Percentiles rank a stretch among this genome's conserved stretches.
Conservation (phyloP, 2,797 vertebrate species). For the Thaleichthys pacificus region DNA sequence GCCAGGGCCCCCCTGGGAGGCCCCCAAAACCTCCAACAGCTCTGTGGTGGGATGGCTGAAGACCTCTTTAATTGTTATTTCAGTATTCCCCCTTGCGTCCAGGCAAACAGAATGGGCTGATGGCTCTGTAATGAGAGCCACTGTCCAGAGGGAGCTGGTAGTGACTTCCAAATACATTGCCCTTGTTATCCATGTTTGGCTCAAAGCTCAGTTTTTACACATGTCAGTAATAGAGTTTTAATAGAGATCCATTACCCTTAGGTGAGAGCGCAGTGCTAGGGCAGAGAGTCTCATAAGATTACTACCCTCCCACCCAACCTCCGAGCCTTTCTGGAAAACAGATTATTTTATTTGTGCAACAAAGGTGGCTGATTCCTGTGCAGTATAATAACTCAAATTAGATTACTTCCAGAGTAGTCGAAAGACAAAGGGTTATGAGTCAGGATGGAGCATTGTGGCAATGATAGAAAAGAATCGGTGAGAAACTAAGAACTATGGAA, state of each 20-base stretch:
- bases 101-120: conserved; percentile 71
- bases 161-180: conserved; percentile 79
- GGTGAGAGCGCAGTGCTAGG: conserved; percentile 42
- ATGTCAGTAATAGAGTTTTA: conserved; percentile 77
- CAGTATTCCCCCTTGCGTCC: conserved; percentile 55
- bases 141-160: conserved; percentile 68
- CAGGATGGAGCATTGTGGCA: conserved; percentile 78
- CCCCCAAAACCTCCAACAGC: conserved; percentile 17
- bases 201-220: conserved; percentile 71
- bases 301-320: conserved; percentile 56
- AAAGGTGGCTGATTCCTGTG: conserved; percentile 54
- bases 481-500: conserved; percentile 74
- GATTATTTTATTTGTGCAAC: conserved; percentile 62
- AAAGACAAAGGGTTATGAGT: conserved; percentile 47
- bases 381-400: conserved; percentile 32
- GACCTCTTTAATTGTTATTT: conserved; percentile 74
- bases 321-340: conserved; percentile 45
- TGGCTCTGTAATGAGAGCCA: conserved; percentile 70
- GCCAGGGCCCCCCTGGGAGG: conserved; percentile 55
- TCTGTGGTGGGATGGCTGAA: conserved; percentile 37
- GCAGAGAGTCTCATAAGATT: conserved; percentile 61
- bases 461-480: conserved; percentile 53
- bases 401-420: conserved; percentile 63
- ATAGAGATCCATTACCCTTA: conserved; percentile 77
- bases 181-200: conserved; percentile 78